These are phyloP conservation scores for Deladenus siricidicola DNA, from an alignment of 2,888 invertebrate species.

Conservation along the genomic window DNA sequence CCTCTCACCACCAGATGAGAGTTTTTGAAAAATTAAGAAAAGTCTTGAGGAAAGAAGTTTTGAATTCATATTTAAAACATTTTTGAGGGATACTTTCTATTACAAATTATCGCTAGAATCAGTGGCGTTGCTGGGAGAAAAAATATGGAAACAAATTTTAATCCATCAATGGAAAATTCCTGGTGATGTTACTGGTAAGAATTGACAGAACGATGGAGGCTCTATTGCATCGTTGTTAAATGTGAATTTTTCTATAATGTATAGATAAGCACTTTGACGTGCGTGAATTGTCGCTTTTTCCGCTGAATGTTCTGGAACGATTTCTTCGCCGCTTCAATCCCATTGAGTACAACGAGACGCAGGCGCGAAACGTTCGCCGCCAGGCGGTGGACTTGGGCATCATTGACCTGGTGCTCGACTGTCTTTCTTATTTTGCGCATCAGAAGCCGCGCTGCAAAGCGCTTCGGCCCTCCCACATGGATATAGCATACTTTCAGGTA, in stretches of 20 bases:
- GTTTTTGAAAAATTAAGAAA: too few relatives aligned
- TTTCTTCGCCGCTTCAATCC: background rate
- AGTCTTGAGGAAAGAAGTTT: too few relatives aligned
- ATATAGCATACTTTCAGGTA: background rate
- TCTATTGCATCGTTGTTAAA: too few relatives aligned
- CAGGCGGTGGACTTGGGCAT: constrained; percentile 6
- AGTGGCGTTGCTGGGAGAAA: too few relatives aligned
- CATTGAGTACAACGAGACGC: background rate
- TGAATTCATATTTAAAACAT: too few relatives aligned
- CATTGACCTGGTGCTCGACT: constrained; percentile 70
- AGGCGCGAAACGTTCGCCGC: background rate
- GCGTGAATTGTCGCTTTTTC: background rate
- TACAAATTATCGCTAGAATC: too few relatives aligned
- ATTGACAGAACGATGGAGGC: too few relatives aligned
- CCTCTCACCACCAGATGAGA: too few relatives aligned
- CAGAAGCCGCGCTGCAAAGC: constrained; percentile 44
- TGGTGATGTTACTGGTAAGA: too few relatives aligned
- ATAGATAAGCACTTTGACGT: background rate
- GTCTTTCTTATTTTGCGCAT: constrained; percentile 75
- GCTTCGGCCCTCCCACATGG: constrained; percentile 3
- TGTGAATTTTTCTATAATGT: background rate
- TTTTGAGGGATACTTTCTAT: too few relatives aligned
- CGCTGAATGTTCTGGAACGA: background rate
- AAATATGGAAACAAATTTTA: too few relatives aligned
- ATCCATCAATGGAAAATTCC: too few relatives aligned